Base-by-base conservation (phyloP, 2,113 vertebrate species). In the Cololabis saira region DNA sequence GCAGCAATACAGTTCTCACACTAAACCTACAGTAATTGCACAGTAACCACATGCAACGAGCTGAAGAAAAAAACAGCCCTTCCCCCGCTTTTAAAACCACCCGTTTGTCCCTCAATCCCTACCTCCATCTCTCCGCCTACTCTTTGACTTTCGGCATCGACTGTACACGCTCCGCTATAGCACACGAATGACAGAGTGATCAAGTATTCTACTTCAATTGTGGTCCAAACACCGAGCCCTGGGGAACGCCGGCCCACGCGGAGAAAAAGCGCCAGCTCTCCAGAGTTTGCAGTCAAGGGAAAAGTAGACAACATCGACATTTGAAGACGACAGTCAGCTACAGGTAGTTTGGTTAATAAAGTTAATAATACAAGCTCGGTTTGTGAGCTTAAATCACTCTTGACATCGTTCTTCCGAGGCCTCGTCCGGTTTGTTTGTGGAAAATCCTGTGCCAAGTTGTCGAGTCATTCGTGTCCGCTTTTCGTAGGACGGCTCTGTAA, bases 21-120 rank as follows among this genome's bases (percentile, higher is more conserved):
- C 90, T 90, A 92, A 89, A 76, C 87, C 86, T 91, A 93, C 89
- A 92, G 90, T 92, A 92, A 93, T 93, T 93, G 91, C 93, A 93
- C 91, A 90, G 82, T 84, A 72, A 91, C 84, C 83, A 89, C 87
- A 84, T 85, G 81, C 87, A 88, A 81, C 21, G 54, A 72, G 85
- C 80, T 76, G 40, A 74, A 52, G 66, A 56, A 21, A 54, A 13
- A 49, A 10, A 45, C 67, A 74, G 45, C 66, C 72, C 62, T 18
- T 21, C 44, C 47, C 13, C n/a, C 24, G 5, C 3, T 27, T 51
- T 56, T 37, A 7, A 7, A 3, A 37, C 37, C 1, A 18, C 67
- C 63, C 30, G 61, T 48, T 66, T 51, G 22, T 69, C 79, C 69
- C 40, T 80, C 71, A 24, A 30, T 75, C 71, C 69, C 78, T 78